A percentile compares a stretch with the other conserved stretches of the same genome.
These are phyloP conservation scores for Prionailurus bengalensis DNA, from an alignment of 2,113 vertebrate genomes.

Conservation along the genomic window DNA sequence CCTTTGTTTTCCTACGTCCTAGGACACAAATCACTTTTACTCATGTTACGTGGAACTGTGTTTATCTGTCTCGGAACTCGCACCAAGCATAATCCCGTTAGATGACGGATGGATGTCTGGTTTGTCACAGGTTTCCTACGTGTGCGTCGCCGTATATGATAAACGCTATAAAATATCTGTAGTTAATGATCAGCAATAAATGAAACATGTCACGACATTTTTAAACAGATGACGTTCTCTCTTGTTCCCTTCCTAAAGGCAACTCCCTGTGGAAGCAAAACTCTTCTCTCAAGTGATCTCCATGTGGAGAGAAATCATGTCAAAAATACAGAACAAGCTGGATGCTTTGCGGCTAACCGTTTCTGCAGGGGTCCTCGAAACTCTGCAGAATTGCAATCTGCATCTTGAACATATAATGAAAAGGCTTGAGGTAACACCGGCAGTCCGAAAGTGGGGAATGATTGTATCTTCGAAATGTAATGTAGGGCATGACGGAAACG, in stretches of 20 bases:
- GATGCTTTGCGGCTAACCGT: constrained; percentile 81
- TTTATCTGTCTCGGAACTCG: neutral
- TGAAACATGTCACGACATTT: neutral
- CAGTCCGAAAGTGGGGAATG: neutral
- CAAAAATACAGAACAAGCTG: constrained; percentile 78
- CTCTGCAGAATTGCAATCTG: constrained; percentile 80
- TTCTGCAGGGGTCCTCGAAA: constrained; percentile 74
- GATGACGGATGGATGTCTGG: neutral
- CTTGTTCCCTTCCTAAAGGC: constrained; percentile 79
- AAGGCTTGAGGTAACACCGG: constrained; percentile 85
- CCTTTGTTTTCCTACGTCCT: neutral
- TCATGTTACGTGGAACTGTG: neutral
- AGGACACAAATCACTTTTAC: neutral
- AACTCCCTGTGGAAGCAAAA: constrained; percentile 84
- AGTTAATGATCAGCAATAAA: neutral
- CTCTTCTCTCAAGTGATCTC: constrained; percentile 83
- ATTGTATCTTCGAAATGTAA: neutral
- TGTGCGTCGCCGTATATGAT: neutral
- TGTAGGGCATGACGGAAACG: neutral
- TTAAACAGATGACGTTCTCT: neutral
- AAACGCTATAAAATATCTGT: neutral
- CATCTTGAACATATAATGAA: constrained; percentile 86
- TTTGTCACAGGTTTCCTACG: neutral
- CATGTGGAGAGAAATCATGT: constrained; percentile 85
- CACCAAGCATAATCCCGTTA: neutral